Evolutionary conservation across 1,140 invertebrate species (phyloP).

Genomic region (Metopolophium dirhodum): DNA sequence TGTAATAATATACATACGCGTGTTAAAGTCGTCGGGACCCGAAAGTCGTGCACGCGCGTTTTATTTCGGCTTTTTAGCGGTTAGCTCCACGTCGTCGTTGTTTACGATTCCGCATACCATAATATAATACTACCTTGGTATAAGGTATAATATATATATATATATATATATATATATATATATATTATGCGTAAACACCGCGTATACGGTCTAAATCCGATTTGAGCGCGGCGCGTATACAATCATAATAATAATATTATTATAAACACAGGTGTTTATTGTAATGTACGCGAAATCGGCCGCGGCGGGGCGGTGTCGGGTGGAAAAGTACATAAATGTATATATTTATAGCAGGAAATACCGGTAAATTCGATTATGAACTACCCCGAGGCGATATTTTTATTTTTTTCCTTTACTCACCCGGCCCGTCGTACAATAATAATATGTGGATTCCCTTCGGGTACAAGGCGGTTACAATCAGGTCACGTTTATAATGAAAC

Average conservation of each 20-base stretch:
- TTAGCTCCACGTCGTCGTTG: neutral
- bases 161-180: too few relatives aligned
- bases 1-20: too few relatives aligned
- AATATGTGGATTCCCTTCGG: conserved; percentile 42
- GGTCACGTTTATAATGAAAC: conserved; percentile 57
- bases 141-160: too few relatives aligned
- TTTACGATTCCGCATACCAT: neutral
- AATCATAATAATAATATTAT: neutral
- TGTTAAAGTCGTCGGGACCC: neutral
- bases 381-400: conserved; percentile 22
- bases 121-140: neutral
- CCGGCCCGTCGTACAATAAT: neutral
- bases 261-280: conserved; percentile 34
- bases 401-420: neutral
- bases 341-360: neutral
- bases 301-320: neutral
- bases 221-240: neutral
- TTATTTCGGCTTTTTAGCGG: neutral
- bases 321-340: neutral
- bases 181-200: neutral
- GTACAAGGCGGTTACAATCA: conserved; percentile 51
- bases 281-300: neutral
- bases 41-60: neutral
- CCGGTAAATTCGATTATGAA: conserved; percentile 49
- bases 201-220: neutral